Base-by-base conservation (phyloP, 2,113 vertebrate genomes). In the Pedionomus torquatus region DNA sequence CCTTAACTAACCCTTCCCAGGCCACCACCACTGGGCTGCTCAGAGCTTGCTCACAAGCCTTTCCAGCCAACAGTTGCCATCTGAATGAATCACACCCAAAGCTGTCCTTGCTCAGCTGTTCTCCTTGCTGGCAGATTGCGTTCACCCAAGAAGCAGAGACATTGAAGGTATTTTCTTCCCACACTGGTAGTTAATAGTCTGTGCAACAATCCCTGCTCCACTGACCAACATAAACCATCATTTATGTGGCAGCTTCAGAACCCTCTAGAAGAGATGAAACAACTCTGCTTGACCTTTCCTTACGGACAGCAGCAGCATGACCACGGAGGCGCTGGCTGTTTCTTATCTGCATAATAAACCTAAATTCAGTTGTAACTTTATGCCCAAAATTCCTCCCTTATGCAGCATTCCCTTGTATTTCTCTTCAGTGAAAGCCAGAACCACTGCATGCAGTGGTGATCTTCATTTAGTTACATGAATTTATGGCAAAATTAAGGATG, bases 151-250 rank as follows among this genome's bases (percentile, higher is more conserved):
- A 57, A 61, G 51, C 68, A 90, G 76, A 89, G 48, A 41, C 10
- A 41, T 57, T 66, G 5, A 39, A 77, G 37, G 26, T 48, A 61
- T 64, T 92, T 89, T 71, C 44, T 74, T 81, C 48, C 83, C 0
- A 0, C 35, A 6, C 24, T 28, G 17, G 69, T 55, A 61, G 61
- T 71, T 93, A 95, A 86, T 14, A 48, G 66, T n/a, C 82, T 94
- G 55, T 81, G 68, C 68, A 96, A 80, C 76, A 83, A 74, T 60
- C 41, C 33, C 83, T 78, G 79, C 86, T 90, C 69, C 0, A 0
- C 90, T 66, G 88, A 90, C 25, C 86, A 91, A 57, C 61, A 39
- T 48, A 93, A 94, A 89, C 64, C 76, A 89, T 49, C 51, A 31
- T 39, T 86, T 75, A 86, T 43, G 43, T 68, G 52, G 55, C 85